Percentiles rank a stretch among this genome's conserved stretches.
phyloP scores from a whole-genome alignment of 2,113 vertebrate genomes.

The Trinectes maculatus region DNA sequence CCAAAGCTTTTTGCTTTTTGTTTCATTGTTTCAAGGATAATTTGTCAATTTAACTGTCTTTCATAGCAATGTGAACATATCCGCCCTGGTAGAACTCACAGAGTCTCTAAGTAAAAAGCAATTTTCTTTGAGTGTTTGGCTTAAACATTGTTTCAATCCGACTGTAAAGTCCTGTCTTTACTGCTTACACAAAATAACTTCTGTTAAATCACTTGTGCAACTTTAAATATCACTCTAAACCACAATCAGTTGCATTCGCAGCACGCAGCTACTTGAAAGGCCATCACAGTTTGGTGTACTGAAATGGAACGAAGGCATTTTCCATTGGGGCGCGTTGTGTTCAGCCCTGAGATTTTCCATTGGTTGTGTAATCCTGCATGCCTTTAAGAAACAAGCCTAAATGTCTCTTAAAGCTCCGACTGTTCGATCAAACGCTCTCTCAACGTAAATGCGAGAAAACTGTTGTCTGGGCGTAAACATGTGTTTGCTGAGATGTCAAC shows the following conservation, averaged over 20 bases:
- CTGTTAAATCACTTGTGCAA: neutral
- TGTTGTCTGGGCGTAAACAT: conserved; percentile 39
- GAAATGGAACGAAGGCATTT: conserved; percentile 34
- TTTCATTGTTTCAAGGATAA: neutral
- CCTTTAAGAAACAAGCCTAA: conserved; percentile 12
- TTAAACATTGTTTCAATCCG: neutral
- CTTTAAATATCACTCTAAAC: neutral
- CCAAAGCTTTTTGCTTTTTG: neutral
- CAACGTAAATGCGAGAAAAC: conserved; percentile 38
- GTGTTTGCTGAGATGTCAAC: conserved; percentile 61
- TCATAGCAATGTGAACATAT: neutral
- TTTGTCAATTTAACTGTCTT: neutral
- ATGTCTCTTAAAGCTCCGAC: conserved; percentile 20
- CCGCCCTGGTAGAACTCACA: no score
- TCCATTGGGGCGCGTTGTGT: conserved; percentile 47
- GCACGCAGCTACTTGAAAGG: conserved; percentile 2
- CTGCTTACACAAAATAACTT: neutral
- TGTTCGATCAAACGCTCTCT: conserved; percentile 33
- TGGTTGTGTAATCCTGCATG: conserved; percentile 59
- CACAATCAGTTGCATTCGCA: conserved; percentile 24
- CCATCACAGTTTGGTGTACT: conserved; percentile 35
- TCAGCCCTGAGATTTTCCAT: conserved; percentile 45
- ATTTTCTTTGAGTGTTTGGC: neutral
- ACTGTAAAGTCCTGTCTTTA: neutral
- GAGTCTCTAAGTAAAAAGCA: no score